Evolutionary conservation across 2,888 invertebrate genomes (phyloP).

Genomic region (Gisinianus flammeolus): DNA sequence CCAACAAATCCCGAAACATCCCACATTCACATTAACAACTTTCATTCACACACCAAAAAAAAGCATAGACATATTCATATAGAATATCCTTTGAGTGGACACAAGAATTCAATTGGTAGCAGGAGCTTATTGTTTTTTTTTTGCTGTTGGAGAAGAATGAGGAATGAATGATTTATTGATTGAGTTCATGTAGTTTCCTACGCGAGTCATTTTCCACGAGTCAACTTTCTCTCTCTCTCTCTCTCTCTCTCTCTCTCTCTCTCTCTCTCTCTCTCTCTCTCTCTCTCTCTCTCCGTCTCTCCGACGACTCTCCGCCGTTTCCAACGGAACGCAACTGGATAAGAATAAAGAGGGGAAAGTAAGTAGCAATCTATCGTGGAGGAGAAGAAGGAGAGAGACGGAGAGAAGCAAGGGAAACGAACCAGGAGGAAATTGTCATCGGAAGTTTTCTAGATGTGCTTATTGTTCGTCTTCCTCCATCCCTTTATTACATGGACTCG

Average conservation of each 20-base stretch:
- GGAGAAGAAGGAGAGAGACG: constrained; percentile 10
- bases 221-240: background rate
- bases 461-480: constrained; percentile 39
- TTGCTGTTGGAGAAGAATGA: no score
- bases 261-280: background rate
- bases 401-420: constrained; percentile 28
- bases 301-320: background rate
- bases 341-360: constrained; percentile 4
- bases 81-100: background rate
- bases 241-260: background rate
- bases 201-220: background rate
- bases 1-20: background rate
- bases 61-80: background rate
- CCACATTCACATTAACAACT: background rate
- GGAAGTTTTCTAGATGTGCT: constrained; percentile 40
- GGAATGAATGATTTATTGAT: constrained; percentile 37
- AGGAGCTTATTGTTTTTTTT: constrained; percentile 18
- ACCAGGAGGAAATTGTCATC: constrained; percentile 42
- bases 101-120: constrained; percentile 11
- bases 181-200: constrained; percentile 16
- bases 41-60: background rate
- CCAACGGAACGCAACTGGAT: background rate
- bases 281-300: background rate
- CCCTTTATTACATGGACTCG: background rate
- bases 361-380: constrained; percentile 26